These are phyloP conservation scores for Graptemys geographica DNA, from an alignment of 2,797 vertebrate genomes.

Conservation along the genomic window DNA sequence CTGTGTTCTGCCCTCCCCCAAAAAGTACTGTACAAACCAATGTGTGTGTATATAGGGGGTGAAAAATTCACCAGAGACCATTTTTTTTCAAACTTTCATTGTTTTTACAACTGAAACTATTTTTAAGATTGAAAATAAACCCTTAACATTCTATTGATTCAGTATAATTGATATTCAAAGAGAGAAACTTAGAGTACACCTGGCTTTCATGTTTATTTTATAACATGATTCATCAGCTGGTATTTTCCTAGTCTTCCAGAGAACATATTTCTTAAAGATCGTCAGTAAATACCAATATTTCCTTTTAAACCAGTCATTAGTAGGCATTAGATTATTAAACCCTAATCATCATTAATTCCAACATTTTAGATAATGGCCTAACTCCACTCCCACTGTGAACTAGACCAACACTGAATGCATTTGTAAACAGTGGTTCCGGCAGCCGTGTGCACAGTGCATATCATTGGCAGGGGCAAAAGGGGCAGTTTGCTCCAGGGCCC, in stretches of 20 bases:
- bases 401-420: neutral
- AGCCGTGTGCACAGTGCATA: too few relatives aligned
- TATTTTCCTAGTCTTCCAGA: neutral
- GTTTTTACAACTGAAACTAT: neutral
- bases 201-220: neutral
- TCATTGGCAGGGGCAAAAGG: too few relatives aligned
- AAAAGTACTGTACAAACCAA: neutral
- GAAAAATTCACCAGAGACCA: fast-evolving
- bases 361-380: neutral
- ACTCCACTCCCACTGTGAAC: neutral
- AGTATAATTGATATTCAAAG: neutral
- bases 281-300: neutral
- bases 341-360: neutral
- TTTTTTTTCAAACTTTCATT: neutral
- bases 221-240: neutral
- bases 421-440: too few relatives aligned
- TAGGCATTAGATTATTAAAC: neutral
- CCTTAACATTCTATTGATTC: neutral
- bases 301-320: neutral
- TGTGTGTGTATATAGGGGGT: neutral
- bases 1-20: neutral
- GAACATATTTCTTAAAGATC: neutral
- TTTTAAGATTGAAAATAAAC: neutral
- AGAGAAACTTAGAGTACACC: neutral
- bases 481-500: too few relatives aligned